These are phyloP conservation scores for Mythimna lalbum DNA, from an alignment of 2,888 invertebrate species.

Conservation along the genomic window DNA sequence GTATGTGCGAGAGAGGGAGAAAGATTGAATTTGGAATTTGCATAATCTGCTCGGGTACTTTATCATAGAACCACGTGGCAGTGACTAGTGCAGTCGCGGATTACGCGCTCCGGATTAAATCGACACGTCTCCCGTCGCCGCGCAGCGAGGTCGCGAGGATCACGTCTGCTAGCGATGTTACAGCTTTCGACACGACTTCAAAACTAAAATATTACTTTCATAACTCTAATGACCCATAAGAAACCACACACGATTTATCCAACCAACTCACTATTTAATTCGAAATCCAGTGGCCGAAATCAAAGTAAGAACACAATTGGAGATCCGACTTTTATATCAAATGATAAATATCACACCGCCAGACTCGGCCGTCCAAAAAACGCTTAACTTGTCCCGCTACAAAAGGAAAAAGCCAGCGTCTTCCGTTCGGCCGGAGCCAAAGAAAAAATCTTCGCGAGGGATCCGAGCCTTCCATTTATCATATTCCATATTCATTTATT, in stretches of 20 bases:
- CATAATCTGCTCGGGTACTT: slow-evolving; percentile 90
- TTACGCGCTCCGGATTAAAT: slow-evolving; percentile 86
- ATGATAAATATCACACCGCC: slow-evolving; percentile 89
- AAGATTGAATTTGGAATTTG: slow-evolving; percentile 87
- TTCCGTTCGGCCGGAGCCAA: slow-evolving; percentile 90
- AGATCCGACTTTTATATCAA: slow-evolving; percentile 85
- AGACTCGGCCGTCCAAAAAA: slow-evolving; percentile 87
- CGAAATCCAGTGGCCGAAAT: slow-evolving; percentile 75
- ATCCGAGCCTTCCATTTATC: slow-evolving; percentile 89
- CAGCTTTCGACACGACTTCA: slow-evolving; percentile 56
- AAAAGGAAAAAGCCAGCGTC: slow-evolving; percentile 90
- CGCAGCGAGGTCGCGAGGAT: slow-evolving; percentile 71
- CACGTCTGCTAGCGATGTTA: slow-evolving; percentile 66
- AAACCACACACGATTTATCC: slow-evolving; percentile 58
- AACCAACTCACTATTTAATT: slow-evolving; percentile 59
- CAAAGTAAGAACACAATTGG: slow-evolving; percentile 83
- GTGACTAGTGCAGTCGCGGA: slow-evolving; percentile 90
- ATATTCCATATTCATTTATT: slow-evolving; percentile 91
- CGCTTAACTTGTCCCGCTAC: slow-evolving; percentile 90
- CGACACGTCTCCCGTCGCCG: slow-evolving; percentile 72
- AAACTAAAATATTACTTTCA: slow-evolving; percentile 55
- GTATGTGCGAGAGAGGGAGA: slow-evolving; percentile 74
- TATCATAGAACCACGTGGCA: slow-evolving; percentile 91
- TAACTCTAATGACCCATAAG: slow-evolving; percentile 49
- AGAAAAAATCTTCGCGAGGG: slow-evolving; percentile 90